phyloP scores from a whole-genome alignment of 2,797 vertebrate species.

The Molossus alvarezi region DNA sequence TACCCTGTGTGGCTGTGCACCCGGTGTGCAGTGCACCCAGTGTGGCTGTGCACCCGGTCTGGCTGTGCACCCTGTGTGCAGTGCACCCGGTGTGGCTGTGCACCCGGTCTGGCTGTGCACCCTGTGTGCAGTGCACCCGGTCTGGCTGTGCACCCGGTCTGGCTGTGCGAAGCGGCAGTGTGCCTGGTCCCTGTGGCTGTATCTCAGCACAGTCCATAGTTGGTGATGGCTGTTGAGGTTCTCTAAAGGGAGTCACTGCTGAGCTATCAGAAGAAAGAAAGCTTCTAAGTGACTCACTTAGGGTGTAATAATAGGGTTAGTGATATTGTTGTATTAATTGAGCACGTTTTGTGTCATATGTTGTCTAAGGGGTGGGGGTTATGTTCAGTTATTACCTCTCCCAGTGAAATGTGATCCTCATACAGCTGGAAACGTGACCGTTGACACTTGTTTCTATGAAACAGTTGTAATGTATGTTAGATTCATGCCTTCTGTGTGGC shows the following conservation, averaged over 20 bases:
- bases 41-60: too few species aligned
- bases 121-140: too few species aligned
- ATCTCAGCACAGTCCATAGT: background rate
- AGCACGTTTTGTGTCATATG: background rate
- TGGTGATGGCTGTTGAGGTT: background rate
- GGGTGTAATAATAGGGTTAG: background rate
- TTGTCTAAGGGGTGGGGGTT: background rate
- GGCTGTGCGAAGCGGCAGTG: background rate
- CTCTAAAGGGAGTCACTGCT: background rate
- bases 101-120: too few species aligned
- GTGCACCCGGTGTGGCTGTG: too few species aligned
- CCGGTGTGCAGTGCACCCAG: too few species aligned
- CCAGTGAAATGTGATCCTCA: background rate
- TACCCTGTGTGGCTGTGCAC: too few species aligned
- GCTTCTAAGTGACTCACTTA: background rate
- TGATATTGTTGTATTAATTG: background rate
- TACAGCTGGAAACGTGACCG: background rate
- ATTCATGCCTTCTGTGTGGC: background rate
- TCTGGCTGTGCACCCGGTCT: background rate
- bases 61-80: too few species aligned
- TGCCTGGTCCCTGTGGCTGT: background rate
- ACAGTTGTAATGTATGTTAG: background rate
- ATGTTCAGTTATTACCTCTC: background rate
- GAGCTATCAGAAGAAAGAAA: background rate
- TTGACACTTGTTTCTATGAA: background rate